Evolutionary conservation across 2,888 invertebrate species (phyloP).

Genomic region (Exocentrus adspersus): DNA sequence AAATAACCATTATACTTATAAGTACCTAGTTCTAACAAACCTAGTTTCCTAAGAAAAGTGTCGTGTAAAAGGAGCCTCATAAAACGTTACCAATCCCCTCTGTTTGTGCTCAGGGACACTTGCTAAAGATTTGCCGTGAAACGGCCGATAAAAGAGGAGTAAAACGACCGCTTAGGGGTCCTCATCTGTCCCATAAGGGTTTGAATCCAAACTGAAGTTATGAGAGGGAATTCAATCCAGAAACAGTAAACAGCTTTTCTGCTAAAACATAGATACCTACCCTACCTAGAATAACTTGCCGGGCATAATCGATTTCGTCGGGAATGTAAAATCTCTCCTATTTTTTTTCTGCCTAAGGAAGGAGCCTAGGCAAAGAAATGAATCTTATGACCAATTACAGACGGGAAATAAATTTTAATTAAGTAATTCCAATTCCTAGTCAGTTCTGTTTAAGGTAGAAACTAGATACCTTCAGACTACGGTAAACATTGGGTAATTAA

Average conservation of each 20-base stretch:
- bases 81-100: slow-evolving; percentile 58
- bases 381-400: slow-evolving; percentile 35
- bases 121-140: slow-evolving; percentile 61
- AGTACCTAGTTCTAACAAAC: background rate
- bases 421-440: slow-evolving; percentile 49
- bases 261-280: slow-evolving; percentile 22
- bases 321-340: no score
- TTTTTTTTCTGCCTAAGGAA: no score
- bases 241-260: slow-evolving; percentile 47
- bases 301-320: slow-evolving; percentile 7
- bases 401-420: slow-evolving; percentile 43
- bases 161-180: slow-evolving; percentile 61
- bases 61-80: slow-evolving; percentile 34
- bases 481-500: slow-evolving; percentile 45
- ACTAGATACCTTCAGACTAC: slow-evolving; percentile 45
- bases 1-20: background rate
- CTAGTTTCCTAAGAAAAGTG: background rate
- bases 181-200: slow-evolving; percentile 57
- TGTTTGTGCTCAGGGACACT: slow-evolving; percentile 61
- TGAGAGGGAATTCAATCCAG: slow-evolving; percentile 47
- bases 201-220: slow-evolving; percentile 56
- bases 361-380: slow-evolving; percentile 16
- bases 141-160: slow-evolving; percentile 58
- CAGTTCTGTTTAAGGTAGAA: slow-evolving; percentile 44
- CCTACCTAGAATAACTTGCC: slow-evolving; percentile 8